Evolutionary conservation across 2,888 invertebrate genomes (phyloP).

Genomic region (Tiliacea citrago): DNA sequence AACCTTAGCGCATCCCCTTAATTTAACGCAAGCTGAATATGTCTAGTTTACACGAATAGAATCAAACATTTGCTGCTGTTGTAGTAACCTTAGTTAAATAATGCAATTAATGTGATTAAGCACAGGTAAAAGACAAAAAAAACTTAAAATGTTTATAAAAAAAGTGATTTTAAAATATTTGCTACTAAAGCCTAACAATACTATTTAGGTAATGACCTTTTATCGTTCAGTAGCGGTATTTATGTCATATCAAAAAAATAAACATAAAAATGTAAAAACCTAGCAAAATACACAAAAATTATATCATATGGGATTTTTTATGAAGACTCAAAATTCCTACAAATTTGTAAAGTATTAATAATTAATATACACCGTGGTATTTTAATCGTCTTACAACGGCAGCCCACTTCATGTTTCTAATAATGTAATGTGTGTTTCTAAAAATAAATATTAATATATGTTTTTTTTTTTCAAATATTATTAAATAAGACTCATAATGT

Average conservation of each 20-base stretch:
- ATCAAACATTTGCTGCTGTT: constrained; percentile 78
- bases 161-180: constrained; percentile 70
- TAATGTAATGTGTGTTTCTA: too few relatives aligned
- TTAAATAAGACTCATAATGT: too few relatives aligned
- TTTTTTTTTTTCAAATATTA: too few relatives aligned
- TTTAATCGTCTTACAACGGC: too few relatives aligned
- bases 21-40: constrained; percentile 60
- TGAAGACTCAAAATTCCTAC: constrained; percentile 64
- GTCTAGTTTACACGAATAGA: constrained; percentile 55
- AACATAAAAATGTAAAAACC: constrained; percentile 84
- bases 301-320: constrained; percentile 72
- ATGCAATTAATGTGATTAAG: constrained; percentile 80
- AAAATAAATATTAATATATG: too few relatives aligned
- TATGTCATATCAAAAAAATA: constrained; percentile 80
- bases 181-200: constrained; percentile 70
- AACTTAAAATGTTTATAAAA: constrained; percentile 69
- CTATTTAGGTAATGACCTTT: constrained; percentile 64
- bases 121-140: constrained; percentile 81
- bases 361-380: too few relatives aligned
- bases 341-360: constrained; percentile 57
- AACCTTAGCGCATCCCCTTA: constrained; percentile 1
- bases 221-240: constrained; percentile 75
- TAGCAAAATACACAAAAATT: constrained; percentile 84
- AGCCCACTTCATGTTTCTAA: too few relatives aligned
- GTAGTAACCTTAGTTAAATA: constrained; percentile 80